A percentile compares a stretch with the other conserved stretches of the same genome.
Evolutionary conservation across 2,113 vertebrate genomes (phyloP).

Genomic region (Siphamia tubifer): DNA sequence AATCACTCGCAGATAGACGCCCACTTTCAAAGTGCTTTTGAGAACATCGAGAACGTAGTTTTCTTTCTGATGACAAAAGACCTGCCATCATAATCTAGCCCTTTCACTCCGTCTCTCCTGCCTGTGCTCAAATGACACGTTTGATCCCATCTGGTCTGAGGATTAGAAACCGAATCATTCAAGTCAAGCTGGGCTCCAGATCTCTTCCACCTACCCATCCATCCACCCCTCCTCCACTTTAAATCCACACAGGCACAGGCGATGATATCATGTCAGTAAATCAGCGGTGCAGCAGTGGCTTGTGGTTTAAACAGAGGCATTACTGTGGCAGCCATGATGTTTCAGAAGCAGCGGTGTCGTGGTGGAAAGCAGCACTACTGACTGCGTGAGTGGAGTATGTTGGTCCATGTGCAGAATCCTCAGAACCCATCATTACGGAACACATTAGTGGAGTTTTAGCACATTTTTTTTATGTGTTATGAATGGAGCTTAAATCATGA

Average conservation of each 20-base stretch:
- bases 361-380: slow-evolving; percentile 35
- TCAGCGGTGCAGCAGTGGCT: slow-evolving; percentile 36
- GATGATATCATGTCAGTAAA: slow-evolving; percentile 34
- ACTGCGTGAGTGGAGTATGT: slow-evolving; percentile 34
- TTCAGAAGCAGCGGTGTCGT: slow-evolving; percentile 51
- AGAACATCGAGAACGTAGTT: slow-evolving; percentile 25
- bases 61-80: slow-evolving; percentile 6
- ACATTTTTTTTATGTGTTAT: no score
- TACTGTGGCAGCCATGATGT: slow-evolving; percentile 58
- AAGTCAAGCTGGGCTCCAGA: slow-evolving; percentile 39
- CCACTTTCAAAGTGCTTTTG: slow-evolving; percentile 44
- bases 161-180: slow-evolving; percentile 24
- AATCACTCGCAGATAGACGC: slow-evolving; percentile 12
- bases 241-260: slow-evolving; percentile 16
- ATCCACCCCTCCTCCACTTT: background rate
- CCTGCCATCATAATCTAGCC: background rate
- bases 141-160: slow-evolving; percentile 29
- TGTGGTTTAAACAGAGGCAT: slow-evolving; percentile 46
- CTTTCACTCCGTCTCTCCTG: background rate
- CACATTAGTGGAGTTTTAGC: background rate
- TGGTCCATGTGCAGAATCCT: no score
- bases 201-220: background rate
- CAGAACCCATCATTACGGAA: background rate
- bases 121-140: slow-evolving; percentile 2
- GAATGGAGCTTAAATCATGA: no score